Evolutionary conservation across 92 coral and sea anemone genomes (phyloP), one percentile per base, ranked within the genome.

Genomic region (Zoanthus sansibaricus): DNA sequence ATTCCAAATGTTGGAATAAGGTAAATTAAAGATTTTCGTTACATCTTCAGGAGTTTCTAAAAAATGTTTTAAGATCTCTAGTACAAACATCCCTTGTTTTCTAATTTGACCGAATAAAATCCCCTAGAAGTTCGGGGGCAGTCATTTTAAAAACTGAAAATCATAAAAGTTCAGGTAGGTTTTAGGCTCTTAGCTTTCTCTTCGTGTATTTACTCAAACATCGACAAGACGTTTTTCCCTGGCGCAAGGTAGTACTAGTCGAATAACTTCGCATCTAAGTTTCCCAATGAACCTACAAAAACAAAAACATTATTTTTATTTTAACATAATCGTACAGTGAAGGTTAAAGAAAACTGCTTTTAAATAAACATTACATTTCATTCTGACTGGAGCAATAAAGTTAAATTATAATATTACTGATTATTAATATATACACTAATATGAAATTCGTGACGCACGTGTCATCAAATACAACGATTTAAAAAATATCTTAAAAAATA

Each of bases 1-100:
- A 80, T 80, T 80, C 85, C 85, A 80, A 80, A 80, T 80, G 85
- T 80, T 80, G 85, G 85, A 80, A 80, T 51, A 64, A 5, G 73
- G 85, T n/a, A n/a, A n/a, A n/a, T n/a, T 80, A 80, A 80, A 66
- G 85, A 18, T 80, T 18, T 33, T 46, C 61, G 10, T 3, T 46
- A 12, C 85, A 80, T 75, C 85, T 18, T 64, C 14, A n/a, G 85
- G 85, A 47, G 85, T 54, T 67, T 44, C 74, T 80, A 80, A 44
- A 79, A 80, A 80, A 64, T 80, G 85, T 80, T 45, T 59, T 80
- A 44, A 64, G 75, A 80, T 80, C 85, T 80, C 75, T 80, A 55
- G 75, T 80, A 80, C 61, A 80, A 80, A 80, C 46, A 64, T 66
- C 75, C 73, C 66, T 21, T 42, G 71, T 42, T 25, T n/a, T 47